phyloP scores from a whole-genome alignment of 2,888 invertebrate species.

The Scrobipalpa costella region DNA sequence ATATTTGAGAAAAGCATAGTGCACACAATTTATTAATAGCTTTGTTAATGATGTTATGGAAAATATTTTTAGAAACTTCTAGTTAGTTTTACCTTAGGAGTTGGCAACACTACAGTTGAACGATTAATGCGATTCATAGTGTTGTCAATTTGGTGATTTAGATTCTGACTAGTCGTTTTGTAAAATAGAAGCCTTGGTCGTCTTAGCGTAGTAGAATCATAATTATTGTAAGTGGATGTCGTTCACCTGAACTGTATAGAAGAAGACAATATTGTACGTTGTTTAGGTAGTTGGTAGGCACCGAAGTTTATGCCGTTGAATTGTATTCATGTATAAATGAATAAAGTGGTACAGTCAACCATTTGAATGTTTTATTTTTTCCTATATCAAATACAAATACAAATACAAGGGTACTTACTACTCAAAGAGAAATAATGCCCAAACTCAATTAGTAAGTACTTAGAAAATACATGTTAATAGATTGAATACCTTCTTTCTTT shows the following conservation, averaged over 20 bases:
- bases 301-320: slow-evolving; percentile 79
- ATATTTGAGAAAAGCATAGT: slow-evolving; percentile 9
- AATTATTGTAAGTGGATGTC: slow-evolving; percentile 52
- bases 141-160: slow-evolving; percentile 4
- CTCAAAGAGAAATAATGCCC: too few species aligned
- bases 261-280: slow-evolving; percentile 75
- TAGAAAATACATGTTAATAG: too few species aligned
- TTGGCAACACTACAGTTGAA: background rate
- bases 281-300: slow-evolving; percentile 80
- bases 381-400: background rate
- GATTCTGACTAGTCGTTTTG: slow-evolving; percentile 7
- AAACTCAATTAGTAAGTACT: too few species aligned
- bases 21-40: slow-evolving; percentile 30
- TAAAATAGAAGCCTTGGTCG: slow-evolving; percentile 22
- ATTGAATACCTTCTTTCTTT: too few species aligned
- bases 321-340: slow-evolving; percentile 75
- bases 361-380: slow-evolving; percentile 32
- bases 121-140: background rate
- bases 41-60: slow-evolving; percentile 31
- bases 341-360: slow-evolving; percentile 69
- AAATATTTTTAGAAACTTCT: slow-evolving; percentile 4
- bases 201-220: slow-evolving; percentile 38
- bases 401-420: too few species aligned
- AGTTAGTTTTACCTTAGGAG: background rate
- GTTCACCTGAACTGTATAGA: slow-evolving; percentile 68